Evolutionary conservation across 1,140 invertebrate genomes (phyloP), one percentile per base, ranked within the genome.

Genomic region (Subanguina moxae): DNA sequence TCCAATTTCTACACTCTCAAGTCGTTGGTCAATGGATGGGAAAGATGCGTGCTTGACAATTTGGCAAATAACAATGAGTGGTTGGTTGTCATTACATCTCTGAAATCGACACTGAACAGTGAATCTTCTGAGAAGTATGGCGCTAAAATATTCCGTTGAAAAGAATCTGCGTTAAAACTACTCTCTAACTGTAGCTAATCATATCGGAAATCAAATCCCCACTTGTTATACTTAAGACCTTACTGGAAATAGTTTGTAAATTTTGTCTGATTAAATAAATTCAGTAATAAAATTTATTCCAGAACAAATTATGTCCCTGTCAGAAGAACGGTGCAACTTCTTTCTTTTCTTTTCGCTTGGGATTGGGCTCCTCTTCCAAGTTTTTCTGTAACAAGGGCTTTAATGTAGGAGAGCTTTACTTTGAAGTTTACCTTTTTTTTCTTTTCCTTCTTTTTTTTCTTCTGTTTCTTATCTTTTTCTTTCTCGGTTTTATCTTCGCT

Each of bases 401-500:
- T 5, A 38, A 15, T 11, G 9, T n/a, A 65, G 27, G 0, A 46
- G 28, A 56, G 32, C 32, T 38, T 1, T 9, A 46, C 25, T 76
- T 71, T 72, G 73, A 80, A 93, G 32, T 91, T 86, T 80, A 94
- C 91, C 76, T 94, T 93, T 74, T 94, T 92, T 28, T 76, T 71
- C 45, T 80, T 80, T 30, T 75, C 57, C 45, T 80, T 73, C 28
- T 80, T 72, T 43, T 74, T 71, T 56, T 77, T 67, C 38, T 91
- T 86, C 80, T 94, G 91, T 76, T 94, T 93, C 74, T 94, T 92
- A 56, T 77, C 73, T 45, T 77, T 78, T 56, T 63, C 45, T 63
- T 75, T 68, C 15, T 63, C 65, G 45, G 68, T 64, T 67, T 94
- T 92, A 75, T 94, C 91, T 75, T 93, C 90, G 23, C 90, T 86